phyloP scores from a whole-genome alignment of 2,888 invertebrate genomes.

The Bugulina stolonifera region DNA sequence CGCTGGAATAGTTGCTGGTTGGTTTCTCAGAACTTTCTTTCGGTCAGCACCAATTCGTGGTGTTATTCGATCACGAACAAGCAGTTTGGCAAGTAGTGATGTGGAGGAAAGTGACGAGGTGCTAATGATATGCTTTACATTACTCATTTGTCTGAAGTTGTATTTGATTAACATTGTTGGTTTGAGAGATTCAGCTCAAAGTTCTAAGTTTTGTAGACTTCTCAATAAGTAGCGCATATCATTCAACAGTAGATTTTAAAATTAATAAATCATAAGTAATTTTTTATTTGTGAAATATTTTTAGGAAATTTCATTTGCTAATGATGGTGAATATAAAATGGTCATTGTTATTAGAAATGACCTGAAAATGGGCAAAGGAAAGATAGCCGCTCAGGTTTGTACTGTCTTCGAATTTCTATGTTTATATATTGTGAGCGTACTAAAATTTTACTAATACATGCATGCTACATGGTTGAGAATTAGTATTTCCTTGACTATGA shows the following conservation, averaged over 20 bases:
- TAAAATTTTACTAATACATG: too few species aligned
- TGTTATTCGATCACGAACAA: not conserved
- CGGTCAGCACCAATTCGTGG: not conserved
- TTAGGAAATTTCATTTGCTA: not conserved
- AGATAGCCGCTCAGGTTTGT: slow-evolving; percentile 74
- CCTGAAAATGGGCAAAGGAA: slow-evolving; percentile 86
- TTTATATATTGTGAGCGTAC: too few species aligned
- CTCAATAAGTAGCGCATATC: too few species aligned
- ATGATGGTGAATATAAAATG: slow-evolving; percentile 60
- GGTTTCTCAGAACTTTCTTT: not conserved
- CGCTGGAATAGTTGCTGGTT: not conserved
- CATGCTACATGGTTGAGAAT: not conserved
- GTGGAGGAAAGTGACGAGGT: not conserved
- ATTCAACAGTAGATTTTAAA: too few species aligned
- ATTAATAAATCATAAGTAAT: not conserved
- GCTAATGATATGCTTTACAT: too few species aligned
- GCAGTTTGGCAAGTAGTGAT: not conserved
- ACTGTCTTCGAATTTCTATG: not conserved
- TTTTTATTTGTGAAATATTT: not conserved
- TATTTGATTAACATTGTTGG: too few species aligned
- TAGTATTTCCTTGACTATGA: not conserved
- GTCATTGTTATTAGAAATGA: slow-evolving; percentile 81
- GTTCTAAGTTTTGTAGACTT: too few species aligned
- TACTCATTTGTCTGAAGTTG: too few species aligned
- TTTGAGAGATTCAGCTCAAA: too few species aligned